A percentile compares a stretch with the other conserved stretches of the same genome.
These are phyloP conservation scores for Etheostoma nigrum DNA, from an alignment of 2,797 vertebrate species.

Conservation along the genomic window DNA sequence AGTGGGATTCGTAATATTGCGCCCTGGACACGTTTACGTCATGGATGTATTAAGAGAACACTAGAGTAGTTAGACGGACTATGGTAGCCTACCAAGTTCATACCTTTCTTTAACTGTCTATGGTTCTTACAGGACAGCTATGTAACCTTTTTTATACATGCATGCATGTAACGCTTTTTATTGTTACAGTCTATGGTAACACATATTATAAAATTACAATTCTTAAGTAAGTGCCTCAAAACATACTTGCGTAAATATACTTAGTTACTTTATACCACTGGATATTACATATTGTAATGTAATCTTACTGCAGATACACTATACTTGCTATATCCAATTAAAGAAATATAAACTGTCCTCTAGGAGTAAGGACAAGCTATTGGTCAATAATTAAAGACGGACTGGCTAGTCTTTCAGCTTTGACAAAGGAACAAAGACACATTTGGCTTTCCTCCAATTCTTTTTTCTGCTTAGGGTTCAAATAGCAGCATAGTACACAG, in stretches of 20 bases:
- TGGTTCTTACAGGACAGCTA: too few species aligned
- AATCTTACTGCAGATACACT: neutral
- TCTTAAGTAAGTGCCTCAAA: neutral
- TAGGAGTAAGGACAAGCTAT: neutral
- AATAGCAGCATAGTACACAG: neutral
- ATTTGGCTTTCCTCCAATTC: slow-evolving; percentile 15
- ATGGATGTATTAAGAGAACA: too few species aligned
- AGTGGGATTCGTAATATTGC: too few species aligned
- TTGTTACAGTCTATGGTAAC: too few species aligned
- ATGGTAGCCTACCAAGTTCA: too few species aligned
- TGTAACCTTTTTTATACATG: too few species aligned
- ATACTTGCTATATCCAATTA: neutral
- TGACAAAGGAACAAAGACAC: slow-evolving; percentile 24
- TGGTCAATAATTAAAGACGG: slow-evolving; percentile 49
- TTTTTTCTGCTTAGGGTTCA: slow-evolving; percentile 18
- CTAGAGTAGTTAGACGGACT: too few species aligned
- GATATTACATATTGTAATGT: neutral
- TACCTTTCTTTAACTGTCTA: too few species aligned
- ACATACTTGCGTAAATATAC: neutral
- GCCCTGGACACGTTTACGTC: too few species aligned
- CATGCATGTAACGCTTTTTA: too few species aligned
- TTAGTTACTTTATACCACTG: neutral
- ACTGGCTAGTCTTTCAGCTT: slow-evolving; percentile 32
- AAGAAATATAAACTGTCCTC: slow-evolving; percentile 9
- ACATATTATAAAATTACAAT: neutral